Conservation (phyloP, 2,888 invertebrate species). For the Cataglyphis cursor region DNA sequence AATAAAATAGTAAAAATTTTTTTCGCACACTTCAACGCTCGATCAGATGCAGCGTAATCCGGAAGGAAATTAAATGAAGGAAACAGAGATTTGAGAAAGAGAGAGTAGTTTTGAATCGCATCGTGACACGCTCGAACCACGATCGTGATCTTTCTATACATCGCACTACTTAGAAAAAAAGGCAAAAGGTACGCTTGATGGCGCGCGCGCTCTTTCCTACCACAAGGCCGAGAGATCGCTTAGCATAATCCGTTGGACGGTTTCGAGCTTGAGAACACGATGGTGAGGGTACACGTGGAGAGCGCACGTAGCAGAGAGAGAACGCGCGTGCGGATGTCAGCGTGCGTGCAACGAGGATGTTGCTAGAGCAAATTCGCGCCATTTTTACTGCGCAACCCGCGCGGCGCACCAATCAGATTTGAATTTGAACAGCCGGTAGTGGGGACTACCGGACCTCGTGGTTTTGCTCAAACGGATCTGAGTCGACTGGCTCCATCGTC, state of each 20-base stretch:
- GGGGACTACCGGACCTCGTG: constrained; percentile 82
- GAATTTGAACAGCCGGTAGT: constrained; percentile 77
- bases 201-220: constrained; percentile 70
- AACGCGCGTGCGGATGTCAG: background rate
- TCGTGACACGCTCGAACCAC: constrained; percentile 57
- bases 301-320: background rate
- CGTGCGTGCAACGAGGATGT: constrained; percentile 30
- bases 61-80: background rate
- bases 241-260: constrained; percentile 84
- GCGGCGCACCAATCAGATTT: constrained; percentile 85
- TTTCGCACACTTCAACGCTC: background rate
- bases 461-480: constrained; percentile 67
- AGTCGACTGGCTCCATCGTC: constrained; percentile 44
- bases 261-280: constrained; percentile 28
- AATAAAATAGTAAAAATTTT: background rate
- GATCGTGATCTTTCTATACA: constrained; percentile 78
- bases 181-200: constrained; percentile 67
- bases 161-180: constrained; percentile 71
- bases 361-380: constrained; percentile 78
- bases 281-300: constrained; percentile 43
- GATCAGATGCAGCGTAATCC: background rate
- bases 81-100: constrained; percentile 10
- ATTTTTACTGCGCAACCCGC: constrained; percentile 83
- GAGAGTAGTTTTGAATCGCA: constrained; percentile 29
- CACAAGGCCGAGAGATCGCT: constrained; percentile 76